phyloP scores from a whole-genome alignment of 2,113 vertebrate species.

The Paratilapia polleni region DNA sequence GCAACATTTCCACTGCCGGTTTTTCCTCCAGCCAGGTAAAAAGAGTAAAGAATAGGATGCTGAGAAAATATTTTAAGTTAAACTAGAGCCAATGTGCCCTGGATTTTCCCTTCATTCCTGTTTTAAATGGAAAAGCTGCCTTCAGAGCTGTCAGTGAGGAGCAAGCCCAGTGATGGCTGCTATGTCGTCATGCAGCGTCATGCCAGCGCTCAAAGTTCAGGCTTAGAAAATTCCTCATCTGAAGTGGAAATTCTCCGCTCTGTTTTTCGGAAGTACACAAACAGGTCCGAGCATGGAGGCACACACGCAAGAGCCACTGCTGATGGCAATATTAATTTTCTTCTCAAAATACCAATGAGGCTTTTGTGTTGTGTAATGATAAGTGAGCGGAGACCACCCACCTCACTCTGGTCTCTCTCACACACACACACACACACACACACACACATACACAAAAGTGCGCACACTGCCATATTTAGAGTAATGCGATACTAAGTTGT shows the following conservation, averaged over 20 bases:
- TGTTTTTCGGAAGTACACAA: conserved; percentile 46
- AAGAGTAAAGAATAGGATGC: conserved; percentile 39
- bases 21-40: conserved; percentile 53
- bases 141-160: conserved; percentile 40
- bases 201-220: conserved; percentile 29
- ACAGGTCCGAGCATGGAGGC: conserved; percentile 39
- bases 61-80: conserved; percentile 57
- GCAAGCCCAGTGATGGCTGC: conserved; percentile 31
- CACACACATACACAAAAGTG: conserved; percentile 40
- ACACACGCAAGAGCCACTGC: conserved; percentile 61
- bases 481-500: conserved; percentile 86
- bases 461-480: conserved; percentile 77
- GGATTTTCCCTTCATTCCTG: conserved; percentile 38
- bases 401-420: conserved; percentile 74
- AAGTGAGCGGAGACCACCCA: conserved; percentile 92
- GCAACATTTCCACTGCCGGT: conserved; percentile 42
- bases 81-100: conserved; percentile 40
- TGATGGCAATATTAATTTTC: conserved; percentile 87
- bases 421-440: conserved; percentile 43
- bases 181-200: conserved; percentile 41
- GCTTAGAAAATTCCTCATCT: conserved; percentile 21
- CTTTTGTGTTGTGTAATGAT: conserved; percentile 81
- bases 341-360: conserved; percentile 90
- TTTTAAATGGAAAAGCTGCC: conserved; percentile 57
- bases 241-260: conserved; percentile 55